Evolutionary conservation across 2,797 vertebrate species (phyloP).

Genomic region (Rhynchotus rufescens): DNA sequence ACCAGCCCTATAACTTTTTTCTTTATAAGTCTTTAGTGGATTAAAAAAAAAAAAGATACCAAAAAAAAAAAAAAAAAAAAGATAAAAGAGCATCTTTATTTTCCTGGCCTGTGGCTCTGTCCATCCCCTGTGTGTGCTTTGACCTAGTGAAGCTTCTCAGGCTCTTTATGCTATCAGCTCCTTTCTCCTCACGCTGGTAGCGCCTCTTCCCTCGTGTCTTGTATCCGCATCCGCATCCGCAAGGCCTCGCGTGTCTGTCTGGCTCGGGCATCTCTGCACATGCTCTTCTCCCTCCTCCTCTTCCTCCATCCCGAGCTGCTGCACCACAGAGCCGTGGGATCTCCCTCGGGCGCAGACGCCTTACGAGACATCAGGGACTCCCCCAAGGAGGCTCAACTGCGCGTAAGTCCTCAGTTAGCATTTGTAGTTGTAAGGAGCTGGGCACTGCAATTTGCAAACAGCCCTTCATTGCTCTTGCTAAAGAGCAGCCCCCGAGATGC

Average conservation of each 20-base stretch:
- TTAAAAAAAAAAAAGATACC: too few species aligned
- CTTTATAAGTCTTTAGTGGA: not conserved
- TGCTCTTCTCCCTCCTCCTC: not conserved
- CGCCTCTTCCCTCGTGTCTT: not conserved
- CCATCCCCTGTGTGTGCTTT: not conserved
- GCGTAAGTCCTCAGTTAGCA: not conserved
- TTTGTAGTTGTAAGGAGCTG: not conserved
- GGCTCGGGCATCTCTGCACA: not conserved
- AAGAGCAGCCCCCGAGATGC: not conserved
- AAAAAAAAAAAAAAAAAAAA: not conserved
- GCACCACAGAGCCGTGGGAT: not conserved
- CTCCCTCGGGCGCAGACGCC: not conserved
- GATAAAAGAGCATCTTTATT: not conserved
- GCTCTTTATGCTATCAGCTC: not conserved
- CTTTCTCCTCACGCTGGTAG: not conserved
- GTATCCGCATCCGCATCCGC: rapidly evolving
- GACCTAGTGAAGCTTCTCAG: not conserved
- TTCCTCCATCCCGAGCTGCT: not conserved
- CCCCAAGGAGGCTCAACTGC: not conserved
- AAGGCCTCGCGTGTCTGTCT: not conserved
- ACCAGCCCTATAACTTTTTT: not conserved
- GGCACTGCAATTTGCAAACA: rapidly evolving
- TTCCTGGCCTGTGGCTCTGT: not conserved
- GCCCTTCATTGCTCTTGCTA: not conserved
- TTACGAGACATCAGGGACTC: not conserved